Conservation (phyloP, 2,113 vertebrate genomes). For the Microtus pennsylvanicus region DNA sequence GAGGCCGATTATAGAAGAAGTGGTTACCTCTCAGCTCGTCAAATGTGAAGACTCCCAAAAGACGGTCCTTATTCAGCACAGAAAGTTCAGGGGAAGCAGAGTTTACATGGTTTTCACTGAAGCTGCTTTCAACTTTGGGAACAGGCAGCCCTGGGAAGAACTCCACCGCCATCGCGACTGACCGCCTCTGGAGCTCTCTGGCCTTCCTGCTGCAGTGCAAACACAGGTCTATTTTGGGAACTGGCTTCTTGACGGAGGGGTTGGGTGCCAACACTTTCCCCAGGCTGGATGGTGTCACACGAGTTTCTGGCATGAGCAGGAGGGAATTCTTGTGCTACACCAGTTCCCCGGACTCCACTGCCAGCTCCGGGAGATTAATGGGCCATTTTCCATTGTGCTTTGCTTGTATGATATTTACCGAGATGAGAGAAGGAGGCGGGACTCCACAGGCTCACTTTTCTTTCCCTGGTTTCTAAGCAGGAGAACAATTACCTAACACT, state of each 20-base stretch:
- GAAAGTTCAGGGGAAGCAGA: neutral
- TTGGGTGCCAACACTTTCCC: constrained; percentile 69
- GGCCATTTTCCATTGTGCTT: constrained; percentile 45
- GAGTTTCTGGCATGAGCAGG: constrained; percentile 49
- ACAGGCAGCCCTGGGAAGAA: constrained; percentile 71
- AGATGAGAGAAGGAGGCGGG: constrained; percentile 63
- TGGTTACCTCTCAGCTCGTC: neutral
- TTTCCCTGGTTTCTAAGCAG: constrained; percentile 36
- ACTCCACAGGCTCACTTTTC: constrained; percentile 60
- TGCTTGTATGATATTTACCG: constrained; percentile 44
- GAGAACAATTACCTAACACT: constrained; percentile 60
- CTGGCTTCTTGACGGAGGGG: constrained; percentile 42
- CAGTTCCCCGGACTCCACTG: neutral
- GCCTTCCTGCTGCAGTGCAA: constrained; percentile 55
- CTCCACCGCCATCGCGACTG: neutral
- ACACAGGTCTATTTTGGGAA: constrained; percentile 66
- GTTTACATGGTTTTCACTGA: neutral
- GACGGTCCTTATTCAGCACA: neutral
- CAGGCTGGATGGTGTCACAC: constrained; percentile 41
- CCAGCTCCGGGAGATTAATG: constrained; percentile 40
- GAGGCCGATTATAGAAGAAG: neutral
- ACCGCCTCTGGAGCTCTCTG: neutral
- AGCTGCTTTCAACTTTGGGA: constrained; percentile 39
- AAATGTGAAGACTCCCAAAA: neutral
- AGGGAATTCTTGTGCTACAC: constrained; percentile 23